These are phyloP conservation scores for Puma concolor DNA, from an alignment of 2,113 vertebrate genomes.

Conservation along the genomic window DNA sequence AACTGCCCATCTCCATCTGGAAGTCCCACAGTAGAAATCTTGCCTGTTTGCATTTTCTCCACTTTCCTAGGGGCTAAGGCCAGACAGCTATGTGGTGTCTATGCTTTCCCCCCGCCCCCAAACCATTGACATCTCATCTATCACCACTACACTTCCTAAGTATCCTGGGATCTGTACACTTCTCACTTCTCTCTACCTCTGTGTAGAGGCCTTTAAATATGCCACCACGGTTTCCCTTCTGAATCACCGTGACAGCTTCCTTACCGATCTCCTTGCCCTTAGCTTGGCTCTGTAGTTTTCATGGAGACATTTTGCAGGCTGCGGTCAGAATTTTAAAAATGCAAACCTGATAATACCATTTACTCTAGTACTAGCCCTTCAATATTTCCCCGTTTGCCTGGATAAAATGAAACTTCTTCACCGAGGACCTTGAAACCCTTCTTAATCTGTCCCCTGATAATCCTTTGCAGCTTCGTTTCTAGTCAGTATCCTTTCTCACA, in stretches of 20 bases:
- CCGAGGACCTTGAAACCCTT: not conserved
- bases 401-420: not conserved
- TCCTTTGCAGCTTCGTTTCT: not conserved
- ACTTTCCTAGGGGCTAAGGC: not conserved
- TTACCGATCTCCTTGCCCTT: not conserved
- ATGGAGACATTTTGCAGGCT: not conserved
- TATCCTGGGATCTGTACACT: not conserved
- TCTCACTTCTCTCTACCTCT: not conserved
- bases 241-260: not conserved
- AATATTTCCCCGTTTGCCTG: not conserved
- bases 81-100: not conserved
- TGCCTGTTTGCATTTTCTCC: not conserved
- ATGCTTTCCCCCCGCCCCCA: not conserved
- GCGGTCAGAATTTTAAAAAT: not conserved
- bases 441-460: not conserved
- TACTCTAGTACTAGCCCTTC: not conserved
- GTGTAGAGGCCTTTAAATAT: not conserved
- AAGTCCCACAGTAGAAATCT: not conserved
- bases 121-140: too few relatives aligned
- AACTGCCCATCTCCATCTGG: not conserved
- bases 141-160: not conserved
- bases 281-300: not conserved
- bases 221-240: not conserved
- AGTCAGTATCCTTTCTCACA: not conserved
- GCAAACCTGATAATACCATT: not conserved